A percentile compares a stretch with the other conserved stretches of the same genome.
phyloP scores from a whole-genome alignment of 2,888 invertebrate species.

The Aporophyla lueneburgensis region DNA sequence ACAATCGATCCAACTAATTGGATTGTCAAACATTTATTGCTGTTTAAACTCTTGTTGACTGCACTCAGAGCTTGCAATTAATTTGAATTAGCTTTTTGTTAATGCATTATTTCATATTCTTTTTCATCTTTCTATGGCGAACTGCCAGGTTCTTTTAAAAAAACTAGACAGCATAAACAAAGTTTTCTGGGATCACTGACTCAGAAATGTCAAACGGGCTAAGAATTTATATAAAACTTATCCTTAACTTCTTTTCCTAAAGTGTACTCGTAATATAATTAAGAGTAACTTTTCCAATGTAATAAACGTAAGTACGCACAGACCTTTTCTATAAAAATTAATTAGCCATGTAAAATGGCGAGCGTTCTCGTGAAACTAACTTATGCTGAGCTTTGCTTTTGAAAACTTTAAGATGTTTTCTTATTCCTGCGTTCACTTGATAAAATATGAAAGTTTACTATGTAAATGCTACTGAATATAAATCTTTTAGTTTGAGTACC shows the following conservation, averaged over 20 bases:
- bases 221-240: constrained; percentile 29
- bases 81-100: constrained; percentile 31
- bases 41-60: constrained; percentile 32
- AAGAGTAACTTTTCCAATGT: constrained; percentile 47
- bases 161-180: constrained; percentile 25
- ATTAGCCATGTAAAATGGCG: constrained; percentile 60
- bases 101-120: constrained; percentile 7
- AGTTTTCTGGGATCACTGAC: constrained; percentile 16
- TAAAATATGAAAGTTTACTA: constrained; percentile 33
- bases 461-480: constrained; percentile 31
- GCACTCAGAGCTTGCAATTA: constrained; percentile 31
- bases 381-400: constrained; percentile 41
- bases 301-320: constrained; percentile 46
- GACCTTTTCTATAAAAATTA: constrained; percentile 59
- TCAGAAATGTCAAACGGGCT: constrained; percentile 1
- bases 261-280: constrained; percentile 38
- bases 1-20: constrained; percentile 56
- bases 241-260: neutral
- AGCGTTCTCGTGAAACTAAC: constrained; percentile 51
- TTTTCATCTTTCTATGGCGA: constrained; percentile 27
- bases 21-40: constrained; percentile 63
- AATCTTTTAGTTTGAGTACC: constrained; percentile 7
- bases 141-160: constrained; percentile 25
- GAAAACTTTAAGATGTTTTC: constrained; percentile 34
- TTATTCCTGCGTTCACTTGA: constrained; percentile 31